phyloP scores from a whole-genome alignment of 2,888 invertebrate species.

The Aquatica leii region DNA sequence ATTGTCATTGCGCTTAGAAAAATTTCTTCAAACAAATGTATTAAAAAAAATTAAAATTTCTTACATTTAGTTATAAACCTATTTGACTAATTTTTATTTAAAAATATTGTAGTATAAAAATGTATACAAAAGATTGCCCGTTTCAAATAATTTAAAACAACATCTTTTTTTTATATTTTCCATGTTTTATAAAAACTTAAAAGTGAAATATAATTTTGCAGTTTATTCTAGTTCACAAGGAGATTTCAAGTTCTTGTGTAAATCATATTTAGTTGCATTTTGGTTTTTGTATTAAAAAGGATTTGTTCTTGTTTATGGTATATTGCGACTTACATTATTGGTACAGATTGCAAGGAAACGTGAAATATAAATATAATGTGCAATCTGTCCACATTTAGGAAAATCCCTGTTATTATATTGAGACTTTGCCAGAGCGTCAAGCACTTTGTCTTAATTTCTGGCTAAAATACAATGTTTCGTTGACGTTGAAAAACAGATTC shows the following conservation, averaged over 20 bases:
- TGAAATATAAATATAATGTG: conserved; percentile 57
- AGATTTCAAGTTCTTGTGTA: conserved; percentile 20
- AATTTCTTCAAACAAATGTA: too few relatives aligned
- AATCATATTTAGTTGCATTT: conserved; percentile 32
- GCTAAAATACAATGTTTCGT: conserved; percentile 22
- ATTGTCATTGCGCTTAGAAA: too few relatives aligned
- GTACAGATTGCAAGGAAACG: conserved; percentile 56
- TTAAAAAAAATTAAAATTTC: too few relatives aligned
- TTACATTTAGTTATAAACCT: too few relatives aligned
- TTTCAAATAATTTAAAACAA: too few relatives aligned
- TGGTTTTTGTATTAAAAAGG: conserved; percentile 36
- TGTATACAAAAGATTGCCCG: too few relatives aligned
- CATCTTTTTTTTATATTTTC: too few relatives aligned
- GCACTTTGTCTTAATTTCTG: conserved; percentile 40
- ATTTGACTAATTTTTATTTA: too few relatives aligned
- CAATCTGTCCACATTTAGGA: conserved; percentile 56
- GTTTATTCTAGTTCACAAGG: too few relatives aligned
- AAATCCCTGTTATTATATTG: conserved; percentile 50
- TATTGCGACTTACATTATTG: conserved; percentile 54
- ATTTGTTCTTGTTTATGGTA: conserved; percentile 53
- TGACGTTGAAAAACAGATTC: neutral
- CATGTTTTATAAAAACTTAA: too few relatives aligned
- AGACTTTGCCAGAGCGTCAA: conserved; percentile 32
- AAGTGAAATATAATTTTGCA: too few relatives aligned
- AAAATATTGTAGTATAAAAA: too few relatives aligned